phyloP scores from a whole-genome alignment of 1,140 invertebrate genomes.

The Musca domestica region DNA sequence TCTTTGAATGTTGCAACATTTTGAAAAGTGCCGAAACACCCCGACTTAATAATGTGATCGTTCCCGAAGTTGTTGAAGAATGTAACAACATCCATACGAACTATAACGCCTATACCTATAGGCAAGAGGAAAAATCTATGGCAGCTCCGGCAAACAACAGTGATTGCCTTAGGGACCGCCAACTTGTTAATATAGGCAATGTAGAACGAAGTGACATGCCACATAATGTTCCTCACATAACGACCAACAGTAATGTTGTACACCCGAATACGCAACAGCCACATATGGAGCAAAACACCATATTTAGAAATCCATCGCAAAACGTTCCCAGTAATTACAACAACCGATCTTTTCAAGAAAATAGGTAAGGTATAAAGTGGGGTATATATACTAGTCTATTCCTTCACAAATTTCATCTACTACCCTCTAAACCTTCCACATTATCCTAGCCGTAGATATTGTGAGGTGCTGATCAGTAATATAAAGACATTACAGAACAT shows the following conservation, averaged over 20 bases:
- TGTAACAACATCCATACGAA: constrained; percentile 17
- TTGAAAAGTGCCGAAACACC: constrained; percentile 48
- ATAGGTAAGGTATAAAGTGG: constrained; percentile 6
- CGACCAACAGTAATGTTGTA: not conserved
- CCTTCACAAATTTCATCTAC: too few relatives aligned
- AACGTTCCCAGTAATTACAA: not conserved
- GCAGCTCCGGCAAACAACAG: not conserved
- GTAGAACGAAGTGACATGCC: too few relatives aligned
- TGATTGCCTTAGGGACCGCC: too few relatives aligned
- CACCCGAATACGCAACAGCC: not conserved
- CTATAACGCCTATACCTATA: constrained; percentile 7
- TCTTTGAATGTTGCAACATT: constrained; percentile 53
- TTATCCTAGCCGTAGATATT: too few relatives aligned
- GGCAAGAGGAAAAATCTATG: constrained; percentile 13
- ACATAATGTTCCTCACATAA: not conserved
- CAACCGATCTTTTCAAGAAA: not conserved
- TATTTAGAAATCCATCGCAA: constrained; percentile 11
- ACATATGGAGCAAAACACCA: not conserved
- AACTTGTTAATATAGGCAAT: too few relatives aligned
- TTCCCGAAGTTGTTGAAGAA: not conserved
- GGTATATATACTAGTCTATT: too few relatives aligned
- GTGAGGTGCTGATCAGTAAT: too few relatives aligned
- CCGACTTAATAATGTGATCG: constrained; percentile 25
- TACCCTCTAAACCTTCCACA: too few relatives aligned
- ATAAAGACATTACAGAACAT: too few relatives aligned